Percentiles rank a stretch among this genome's conserved stretches.
These are phyloP conservation scores for Amia ocellicauda DNA, from an alignment of 2,113 vertebrate species.

Conservation along the genomic window DNA sequence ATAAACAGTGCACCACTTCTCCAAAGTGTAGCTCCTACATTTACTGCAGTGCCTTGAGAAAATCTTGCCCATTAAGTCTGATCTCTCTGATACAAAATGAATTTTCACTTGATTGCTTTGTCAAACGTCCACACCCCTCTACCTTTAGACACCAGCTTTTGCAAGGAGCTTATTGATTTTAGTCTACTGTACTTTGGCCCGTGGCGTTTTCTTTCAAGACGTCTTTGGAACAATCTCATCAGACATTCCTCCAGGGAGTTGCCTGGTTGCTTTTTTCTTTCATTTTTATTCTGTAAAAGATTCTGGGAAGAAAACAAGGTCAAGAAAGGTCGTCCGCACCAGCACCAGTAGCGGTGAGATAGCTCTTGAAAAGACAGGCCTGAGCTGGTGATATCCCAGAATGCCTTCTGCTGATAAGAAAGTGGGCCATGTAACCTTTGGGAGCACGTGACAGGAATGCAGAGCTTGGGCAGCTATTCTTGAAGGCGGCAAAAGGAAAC, in stretches of 20 bases:
- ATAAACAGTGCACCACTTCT: background rate
- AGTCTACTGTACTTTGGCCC: constrained; percentile 58
- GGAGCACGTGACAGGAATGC: constrained; percentile 73
- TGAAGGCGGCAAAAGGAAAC: constrained; percentile 43
- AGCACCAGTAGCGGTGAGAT: constrained; percentile 49
- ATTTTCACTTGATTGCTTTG: constrained; percentile 58
- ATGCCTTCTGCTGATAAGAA: constrained; percentile 77
- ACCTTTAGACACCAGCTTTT: constrained; percentile 17
- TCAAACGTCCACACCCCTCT: constrained; percentile 42
- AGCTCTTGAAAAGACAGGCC: constrained; percentile 57
- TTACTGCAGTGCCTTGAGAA: constrained; percentile 52
- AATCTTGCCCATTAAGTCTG: constrained; percentile 41
- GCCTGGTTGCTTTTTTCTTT: constrained; percentile 31
- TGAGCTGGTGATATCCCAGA: constrained; percentile 67
- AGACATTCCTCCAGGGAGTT: constrained; percentile 52
- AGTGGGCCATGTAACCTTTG: constrained; percentile 67
- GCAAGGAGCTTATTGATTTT: constrained; percentile 52
- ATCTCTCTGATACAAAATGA: constrained; percentile 52
- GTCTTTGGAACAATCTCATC: constrained; percentile 56
- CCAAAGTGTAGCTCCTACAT: constrained; percentile 25
- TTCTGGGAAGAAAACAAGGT: constrained; percentile 55
- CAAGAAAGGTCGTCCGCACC: constrained; percentile 49
- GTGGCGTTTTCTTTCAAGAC: constrained; percentile 57
- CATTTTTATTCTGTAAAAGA: constrained; percentile 58
- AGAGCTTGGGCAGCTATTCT: constrained; percentile 46